Evolutionary conservation across 2,888 invertebrate genomes (phyloP).

Genomic region (Dexiosoma caninum): DNA sequence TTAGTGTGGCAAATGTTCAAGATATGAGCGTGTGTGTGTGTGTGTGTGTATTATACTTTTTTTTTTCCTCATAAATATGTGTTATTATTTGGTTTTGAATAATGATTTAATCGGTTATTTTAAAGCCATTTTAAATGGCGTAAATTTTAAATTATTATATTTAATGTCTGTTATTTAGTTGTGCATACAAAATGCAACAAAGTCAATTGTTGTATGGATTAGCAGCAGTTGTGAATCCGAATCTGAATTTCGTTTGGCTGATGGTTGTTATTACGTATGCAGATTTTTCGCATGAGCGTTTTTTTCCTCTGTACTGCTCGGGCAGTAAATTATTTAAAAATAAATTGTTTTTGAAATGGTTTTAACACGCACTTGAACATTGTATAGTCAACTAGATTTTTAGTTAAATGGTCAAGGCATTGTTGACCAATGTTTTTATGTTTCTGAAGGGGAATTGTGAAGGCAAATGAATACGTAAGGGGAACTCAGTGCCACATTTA

Average conservation of each 20-base stretch:
- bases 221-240: slow-evolving; percentile 39
- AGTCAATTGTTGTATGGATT: slow-evolving; percentile 31
- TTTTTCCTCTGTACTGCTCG: not conserved
- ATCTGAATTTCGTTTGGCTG: slow-evolving; percentile 2
- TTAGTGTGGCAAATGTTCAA: not conserved
- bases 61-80: slow-evolving; percentile 9
- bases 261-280: slow-evolving; percentile 52
- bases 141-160: slow-evolving; percentile 67
- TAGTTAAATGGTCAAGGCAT: not conserved
- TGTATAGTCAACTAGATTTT: not conserved
- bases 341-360: slow-evolving; percentile 37
- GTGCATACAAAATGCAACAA: slow-evolving; percentile 29
- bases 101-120: slow-evolving; percentile 56
- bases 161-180: slow-evolving; percentile 64
- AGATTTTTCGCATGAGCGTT: slow-evolving; percentile 39
- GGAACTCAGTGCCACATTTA: too few relatives aligned
- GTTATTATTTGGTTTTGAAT: slow-evolving; percentile 45
- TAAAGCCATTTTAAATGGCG: slow-evolving; percentile 57
- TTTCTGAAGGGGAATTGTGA: too few relatives aligned
- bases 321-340: slow-evolving; percentile 8
- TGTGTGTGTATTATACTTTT: not conserved
- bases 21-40: not conserved
- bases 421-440: too few relatives aligned
- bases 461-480: too few relatives aligned
- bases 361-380: slow-evolving; percentile 50